A percentile compares a stretch with the other conserved stretches of the same genome.
phyloP scores from a whole-genome alignment of 2,797 vertebrate species.

The Neopelma chrysocephalum region DNA sequence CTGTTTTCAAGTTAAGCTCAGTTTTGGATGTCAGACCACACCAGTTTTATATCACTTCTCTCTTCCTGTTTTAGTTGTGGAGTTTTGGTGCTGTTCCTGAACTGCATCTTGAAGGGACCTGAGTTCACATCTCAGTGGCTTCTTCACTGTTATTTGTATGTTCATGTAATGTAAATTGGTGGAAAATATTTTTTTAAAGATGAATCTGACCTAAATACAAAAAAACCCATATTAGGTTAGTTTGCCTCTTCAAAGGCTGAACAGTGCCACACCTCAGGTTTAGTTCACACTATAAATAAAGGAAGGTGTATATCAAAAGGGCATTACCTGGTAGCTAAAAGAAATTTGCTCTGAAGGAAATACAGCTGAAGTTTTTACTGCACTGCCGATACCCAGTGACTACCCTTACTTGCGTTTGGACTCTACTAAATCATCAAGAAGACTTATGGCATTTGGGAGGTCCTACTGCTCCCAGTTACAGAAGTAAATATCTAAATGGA shows the following conservation, averaged over 20 bases:
- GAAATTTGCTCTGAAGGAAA: neutral
- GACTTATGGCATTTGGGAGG: neutral
- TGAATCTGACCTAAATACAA: neutral
- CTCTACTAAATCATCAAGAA: neutral
- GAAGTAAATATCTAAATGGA: neutral
- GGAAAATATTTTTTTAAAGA: neutral
- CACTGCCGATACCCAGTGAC: neutral
- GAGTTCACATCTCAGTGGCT: neutral
- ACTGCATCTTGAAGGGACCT: neutral
- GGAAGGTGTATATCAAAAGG: neutral
- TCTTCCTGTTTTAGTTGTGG: neutral
- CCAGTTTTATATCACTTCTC: neutral
- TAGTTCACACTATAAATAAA: neutral
- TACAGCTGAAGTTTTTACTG: neutral
- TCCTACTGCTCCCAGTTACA: neutral
- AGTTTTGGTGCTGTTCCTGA: neutral
- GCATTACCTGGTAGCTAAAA: neutral
- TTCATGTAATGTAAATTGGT: neutral
- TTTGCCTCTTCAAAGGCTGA: neutral
- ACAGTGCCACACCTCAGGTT: neutral
- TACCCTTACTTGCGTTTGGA: neutral
- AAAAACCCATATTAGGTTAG: accelerated
- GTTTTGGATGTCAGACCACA: neutral
- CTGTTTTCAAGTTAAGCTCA: neutral
- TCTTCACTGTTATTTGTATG: neutral